These are phyloP conservation scores for Cacoxenus indagator DNA, from an alignment of 2,888 invertebrate genomes.

Conservation along the genomic window DNA sequence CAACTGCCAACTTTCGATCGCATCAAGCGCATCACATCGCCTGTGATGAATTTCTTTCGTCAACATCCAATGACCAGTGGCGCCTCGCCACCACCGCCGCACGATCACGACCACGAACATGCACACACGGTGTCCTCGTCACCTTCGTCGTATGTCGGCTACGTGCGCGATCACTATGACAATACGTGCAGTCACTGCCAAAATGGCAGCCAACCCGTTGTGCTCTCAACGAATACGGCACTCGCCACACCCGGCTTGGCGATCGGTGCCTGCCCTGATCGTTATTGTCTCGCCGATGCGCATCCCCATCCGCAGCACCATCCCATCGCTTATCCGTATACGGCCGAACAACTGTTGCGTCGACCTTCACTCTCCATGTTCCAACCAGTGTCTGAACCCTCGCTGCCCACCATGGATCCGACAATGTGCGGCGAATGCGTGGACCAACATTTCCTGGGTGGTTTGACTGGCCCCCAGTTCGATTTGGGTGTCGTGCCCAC, in stretches of 20 bases:
- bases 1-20: slow-evolving; percentile 62
- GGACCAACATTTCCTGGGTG: slow-evolving; percentile 68
- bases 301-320: slow-evolving; percentile 68
- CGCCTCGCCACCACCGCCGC: slow-evolving; percentile 24
- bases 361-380: slow-evolving; percentile 66
- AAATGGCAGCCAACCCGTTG: slow-evolving; percentile 66
- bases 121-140: slow-evolving; percentile 65
- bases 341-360: slow-evolving; percentile 58
- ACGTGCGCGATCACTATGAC: slow-evolving; percentile 65
- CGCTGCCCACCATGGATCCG: slow-evolving; percentile 67
- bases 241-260: slow-evolving; percentile 60
- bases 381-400: slow-evolving; percentile 67
- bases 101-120: slow-evolving; percentile 52
- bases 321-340: slow-evolving; percentile 60
- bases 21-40: slow-evolving; percentile 67
- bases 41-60: slow-evolving; percentile 69
- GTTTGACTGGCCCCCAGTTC: slow-evolving; percentile 59
- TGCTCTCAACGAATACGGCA: slow-evolving; percentile 61
- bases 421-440: slow-evolving; percentile 68
- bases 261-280: slow-evolving; percentile 61
- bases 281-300: slow-evolving; percentile 63
- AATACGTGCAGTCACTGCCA: slow-evolving; percentile 67
- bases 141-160: slow-evolving; percentile 66
- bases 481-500: slow-evolving; percentile 65
- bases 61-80: slow-evolving; percentile 34